Conservation (phyloP, 2,113 vertebrate genomes). For the Mus musculus region GRCm39 chr6:32332001-32332500, state of each 20-base stretch:
- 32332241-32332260: neutral
- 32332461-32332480: neutral
- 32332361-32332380: constrained; percentile 20
- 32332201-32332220: neutral
- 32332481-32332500: neutral
- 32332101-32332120: neutral
- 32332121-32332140: neutral
- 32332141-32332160: neutral
- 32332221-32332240: neutral
- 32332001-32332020: neutral
- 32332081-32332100: neutral
- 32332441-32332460: neutral
- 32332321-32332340: neutral
- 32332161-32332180: neutral
- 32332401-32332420: neutral
- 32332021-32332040: neutral
- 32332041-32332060: neutral
- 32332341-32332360: constrained; percentile 37
- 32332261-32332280: neutral
- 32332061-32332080: neutral
- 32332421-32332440: neutral
- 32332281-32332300: neutral
- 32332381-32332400: neutral
- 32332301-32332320: neutral
- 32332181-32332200: neutral